Evolutionary conservation across 2,888 invertebrate genomes (phyloP), one percentile per base, ranked within the genome.

Genomic region (Saturnia pavonia): DNA sequence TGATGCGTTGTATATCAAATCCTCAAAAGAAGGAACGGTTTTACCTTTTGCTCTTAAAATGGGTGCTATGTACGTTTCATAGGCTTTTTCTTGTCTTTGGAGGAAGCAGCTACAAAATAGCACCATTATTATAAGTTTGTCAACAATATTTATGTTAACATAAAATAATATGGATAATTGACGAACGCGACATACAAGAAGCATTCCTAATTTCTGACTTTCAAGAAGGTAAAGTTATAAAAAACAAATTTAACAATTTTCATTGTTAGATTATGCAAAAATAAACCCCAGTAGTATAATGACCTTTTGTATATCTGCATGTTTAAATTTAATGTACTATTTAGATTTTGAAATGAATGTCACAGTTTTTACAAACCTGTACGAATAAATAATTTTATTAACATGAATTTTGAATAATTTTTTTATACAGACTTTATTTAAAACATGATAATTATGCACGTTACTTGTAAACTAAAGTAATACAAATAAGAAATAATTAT

Each of bases 1-100:
- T 0, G 84, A 82, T 0, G 75, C 76, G 57, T 83, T 84, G 63
- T 75, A 80, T 57, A 74, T 72, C 14, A 81, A 63, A 0, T 78
- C 75, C 16, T 79, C 73, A 43, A 80, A 81, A 1, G 75, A 70
- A n/a, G 79, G 81, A 11, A 80, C 34, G 0, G 40, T 25, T 27
- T 67, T 63, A 22, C 69, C 72, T 25, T 40, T 69, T 42, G 57
- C 45, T 67, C 67, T 67, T 45, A 72, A 48, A 40, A 69, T 67
- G 22, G 72, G 72, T 42, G 66, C 72, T 12, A 72, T 68, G n/a
- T 67, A 22, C 4, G 22, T 60, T 22, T 72, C 42, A 19, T 72
- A 72, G 1, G 48, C 57, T 27, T 60, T 60, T 27, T 60, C 57
- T 27, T 60, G 57, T 25, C 25, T 25, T 14, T 25, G 27, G 14